phyloP scores from a whole-genome alignment of 2,113 vertebrate genomes.

The Sciurus niger region DNA sequence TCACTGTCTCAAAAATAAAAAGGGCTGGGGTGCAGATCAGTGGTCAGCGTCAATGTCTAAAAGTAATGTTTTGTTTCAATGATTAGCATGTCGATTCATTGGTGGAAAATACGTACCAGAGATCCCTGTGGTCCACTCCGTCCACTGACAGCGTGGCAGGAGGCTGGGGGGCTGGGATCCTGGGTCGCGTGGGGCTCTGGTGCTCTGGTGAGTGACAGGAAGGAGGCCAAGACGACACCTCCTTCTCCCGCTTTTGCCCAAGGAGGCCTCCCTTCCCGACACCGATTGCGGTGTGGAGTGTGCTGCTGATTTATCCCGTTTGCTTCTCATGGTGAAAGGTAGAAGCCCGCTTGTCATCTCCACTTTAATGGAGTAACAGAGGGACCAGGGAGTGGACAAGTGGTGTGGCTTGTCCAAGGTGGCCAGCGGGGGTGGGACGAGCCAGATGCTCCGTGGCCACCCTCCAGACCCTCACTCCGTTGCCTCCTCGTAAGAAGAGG shows the following conservation, averaged over 20 bases:
- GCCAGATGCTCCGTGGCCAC: background rate
- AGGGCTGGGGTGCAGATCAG: too few species aligned
- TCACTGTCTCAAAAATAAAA: too few species aligned
- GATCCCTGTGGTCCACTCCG: too few species aligned
- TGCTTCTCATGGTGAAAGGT: background rate
- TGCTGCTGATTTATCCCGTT: background rate
- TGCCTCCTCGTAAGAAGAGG: background rate
- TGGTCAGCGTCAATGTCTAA: background rate
- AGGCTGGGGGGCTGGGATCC: background rate
- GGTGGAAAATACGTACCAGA: background rate
- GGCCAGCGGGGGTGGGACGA: background rate
- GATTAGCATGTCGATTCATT: background rate
- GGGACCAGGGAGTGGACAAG: too few species aligned
- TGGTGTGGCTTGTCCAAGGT: fast-evolving
- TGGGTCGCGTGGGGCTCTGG: background rate
- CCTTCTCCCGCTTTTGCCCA: background rate
- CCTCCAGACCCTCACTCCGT: background rate
- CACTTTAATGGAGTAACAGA: background rate
- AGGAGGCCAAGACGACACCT: background rate
- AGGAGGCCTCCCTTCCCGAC: background rate
- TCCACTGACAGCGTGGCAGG: background rate
- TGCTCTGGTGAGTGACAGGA: background rate
- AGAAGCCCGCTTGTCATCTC: background rate
- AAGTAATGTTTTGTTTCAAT: background rate
- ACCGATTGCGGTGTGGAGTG: background rate